Evolutionary conservation across 2,113 vertebrate species (phyloP).

Genomic region (Nymphicus hollandicus): DNA sequence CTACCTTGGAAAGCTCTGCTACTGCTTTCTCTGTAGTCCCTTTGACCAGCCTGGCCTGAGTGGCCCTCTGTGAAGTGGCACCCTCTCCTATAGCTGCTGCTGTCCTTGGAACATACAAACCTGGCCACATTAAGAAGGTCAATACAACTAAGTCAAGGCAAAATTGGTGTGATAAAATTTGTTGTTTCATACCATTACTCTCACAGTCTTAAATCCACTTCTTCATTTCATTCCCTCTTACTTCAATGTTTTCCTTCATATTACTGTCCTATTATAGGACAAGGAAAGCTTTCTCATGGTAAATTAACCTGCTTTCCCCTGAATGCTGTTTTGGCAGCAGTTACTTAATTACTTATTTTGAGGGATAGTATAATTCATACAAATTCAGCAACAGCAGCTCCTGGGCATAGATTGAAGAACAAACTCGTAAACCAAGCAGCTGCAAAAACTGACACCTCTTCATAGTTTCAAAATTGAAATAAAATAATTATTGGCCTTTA

Average conservation of each 20-base stretch:
- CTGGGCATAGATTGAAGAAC: background rate
- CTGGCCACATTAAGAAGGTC: background rate
- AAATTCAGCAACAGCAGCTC: background rate
- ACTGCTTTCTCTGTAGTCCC: background rate
- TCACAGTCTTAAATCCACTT: background rate
- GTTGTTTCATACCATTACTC: background rate
- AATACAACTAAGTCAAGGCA: background rate
- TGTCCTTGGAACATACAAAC: background rate
- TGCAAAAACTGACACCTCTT: background rate
- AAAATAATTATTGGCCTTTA: background rate
- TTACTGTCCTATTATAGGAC: background rate
- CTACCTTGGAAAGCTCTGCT: background rate
- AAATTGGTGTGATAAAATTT: background rate
- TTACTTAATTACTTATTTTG: slow-evolving; percentile 5
- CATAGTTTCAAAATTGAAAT: background rate
- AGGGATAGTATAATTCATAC: background rate
- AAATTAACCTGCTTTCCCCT: background rate
- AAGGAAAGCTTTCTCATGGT: background rate
- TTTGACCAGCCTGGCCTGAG: background rate
- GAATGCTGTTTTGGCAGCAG: background rate
- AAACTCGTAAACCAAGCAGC: background rate
- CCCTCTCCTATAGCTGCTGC: background rate
- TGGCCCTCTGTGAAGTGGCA: background rate
- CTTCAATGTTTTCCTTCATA: background rate
- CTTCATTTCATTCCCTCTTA: background rate